phyloP scores from a whole-genome alignment of 2,113 vertebrate genomes.

The Orthochromis indermauri region DNA sequence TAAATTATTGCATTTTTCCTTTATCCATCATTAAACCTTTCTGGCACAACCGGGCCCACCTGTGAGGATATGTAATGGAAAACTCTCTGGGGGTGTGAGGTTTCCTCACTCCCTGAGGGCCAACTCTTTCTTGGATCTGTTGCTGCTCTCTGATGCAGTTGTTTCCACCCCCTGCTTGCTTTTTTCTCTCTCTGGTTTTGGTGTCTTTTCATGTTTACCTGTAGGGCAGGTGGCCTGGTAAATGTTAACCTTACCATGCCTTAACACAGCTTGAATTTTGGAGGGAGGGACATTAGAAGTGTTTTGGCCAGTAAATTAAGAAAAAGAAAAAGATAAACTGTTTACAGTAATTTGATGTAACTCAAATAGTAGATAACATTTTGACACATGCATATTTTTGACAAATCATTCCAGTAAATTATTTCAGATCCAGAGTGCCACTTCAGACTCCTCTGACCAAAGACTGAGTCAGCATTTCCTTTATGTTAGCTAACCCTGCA shows the following conservation, averaged over 20 bases:
- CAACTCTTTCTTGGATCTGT: neutral
- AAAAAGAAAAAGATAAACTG: neutral
- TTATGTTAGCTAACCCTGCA: neutral
- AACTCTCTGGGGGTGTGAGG: neutral
- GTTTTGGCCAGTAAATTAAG: neutral
- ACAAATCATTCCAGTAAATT: neutral
- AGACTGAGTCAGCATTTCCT: neutral
- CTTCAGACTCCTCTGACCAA: neutral
- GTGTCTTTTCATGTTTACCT: neutral
- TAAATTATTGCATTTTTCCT: neutral
- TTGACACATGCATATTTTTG: neutral
- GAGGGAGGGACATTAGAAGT: neutral
- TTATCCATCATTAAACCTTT: neutral
- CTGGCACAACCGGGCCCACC: neutral
- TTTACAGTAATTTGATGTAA: neutral
- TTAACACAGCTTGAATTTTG: neutral
- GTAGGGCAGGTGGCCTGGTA: neutral
- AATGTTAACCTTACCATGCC: neutral
- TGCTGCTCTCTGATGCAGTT: neutral
- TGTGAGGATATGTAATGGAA: neutral
- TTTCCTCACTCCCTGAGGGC: neutral
- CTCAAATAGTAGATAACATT: neutral
- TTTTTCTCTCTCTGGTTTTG: neutral
- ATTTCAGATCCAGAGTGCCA: neutral
- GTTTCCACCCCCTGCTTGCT: neutral